phyloP scores from a whole-genome alignment of 2,113 vertebrate species.

The Larimichthys polyactis region DNA sequence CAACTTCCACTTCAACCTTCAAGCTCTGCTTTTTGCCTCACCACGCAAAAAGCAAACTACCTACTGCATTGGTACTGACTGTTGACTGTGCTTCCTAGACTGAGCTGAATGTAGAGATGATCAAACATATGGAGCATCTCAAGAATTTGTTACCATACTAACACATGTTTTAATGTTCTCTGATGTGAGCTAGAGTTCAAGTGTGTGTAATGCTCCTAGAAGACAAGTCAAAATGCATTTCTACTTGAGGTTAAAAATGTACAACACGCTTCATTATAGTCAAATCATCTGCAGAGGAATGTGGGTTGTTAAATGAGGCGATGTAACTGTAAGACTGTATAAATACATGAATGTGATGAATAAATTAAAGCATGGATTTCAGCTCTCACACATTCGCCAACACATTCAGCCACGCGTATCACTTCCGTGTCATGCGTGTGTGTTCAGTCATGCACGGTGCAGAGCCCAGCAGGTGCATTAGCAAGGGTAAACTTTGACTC shows the following conservation, averaged over 20 bases:
- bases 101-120: not conserved
- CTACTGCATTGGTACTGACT: not conserved
- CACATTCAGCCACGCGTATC: constrained; percentile 18
- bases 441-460: constrained; percentile 9
- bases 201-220: not conserved
- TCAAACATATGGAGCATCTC: not conserved
- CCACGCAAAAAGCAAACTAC: not conserved
- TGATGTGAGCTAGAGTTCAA: not conserved
- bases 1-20: too few relatives aligned
- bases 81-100: not conserved
- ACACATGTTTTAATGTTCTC: not conserved
- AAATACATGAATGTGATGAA: constrained; percentile 5
- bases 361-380: not conserved
- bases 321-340: not conserved
- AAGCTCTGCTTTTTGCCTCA: not conserved
- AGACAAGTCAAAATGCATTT: not conserved
- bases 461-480: constrained; percentile 30
- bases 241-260: not conserved
- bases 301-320: not conserved
- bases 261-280: constrained; percentile 9
- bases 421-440: constrained; percentile 20
- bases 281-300: not conserved
- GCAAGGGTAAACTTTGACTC: constrained; percentile 46
- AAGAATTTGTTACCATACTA: not conserved
- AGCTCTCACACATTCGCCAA: not conserved